A percentile compares a stretch with the other conserved stretches of the same genome.
Conservation (phyloP, 1,140 invertebrate species). For the Caerostris extrusa region DNA sequence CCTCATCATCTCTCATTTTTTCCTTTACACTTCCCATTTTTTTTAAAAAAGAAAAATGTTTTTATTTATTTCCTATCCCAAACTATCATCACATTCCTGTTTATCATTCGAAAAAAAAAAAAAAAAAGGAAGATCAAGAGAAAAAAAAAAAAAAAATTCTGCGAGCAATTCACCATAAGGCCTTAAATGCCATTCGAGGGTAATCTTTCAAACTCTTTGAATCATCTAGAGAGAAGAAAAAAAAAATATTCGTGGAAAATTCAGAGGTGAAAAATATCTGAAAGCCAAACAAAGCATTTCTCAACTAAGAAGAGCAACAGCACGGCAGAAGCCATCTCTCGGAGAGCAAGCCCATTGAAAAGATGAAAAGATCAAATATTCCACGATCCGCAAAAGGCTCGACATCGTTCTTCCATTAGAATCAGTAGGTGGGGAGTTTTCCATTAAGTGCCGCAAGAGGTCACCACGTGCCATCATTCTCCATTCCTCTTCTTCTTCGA, state of each 20-base stretch:
- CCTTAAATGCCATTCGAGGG: not conserved
- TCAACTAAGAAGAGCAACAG: conserved; percentile 44
- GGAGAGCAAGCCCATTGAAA: conserved; percentile 54
- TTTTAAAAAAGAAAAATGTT: not conserved
- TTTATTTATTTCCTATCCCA: not conserved
- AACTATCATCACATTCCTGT: conserved; percentile 1
- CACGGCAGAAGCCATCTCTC: conserved; percentile 51
- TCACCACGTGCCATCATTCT: conserved; percentile 71
- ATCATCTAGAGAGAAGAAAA: not conserved
- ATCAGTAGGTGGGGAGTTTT: conserved; percentile 69
- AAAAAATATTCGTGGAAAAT: not conserved
- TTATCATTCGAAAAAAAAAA: not conserved
- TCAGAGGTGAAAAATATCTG: not conserved
- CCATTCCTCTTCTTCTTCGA: conserved; percentile 41
- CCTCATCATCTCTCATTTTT: not conserved
- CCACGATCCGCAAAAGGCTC: conserved; percentile 74
- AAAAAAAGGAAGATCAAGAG: not conserved
- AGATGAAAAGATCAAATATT: conserved; percentile 73
- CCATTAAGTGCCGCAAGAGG: conserved; percentile 76
- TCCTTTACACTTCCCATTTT: not conserved
- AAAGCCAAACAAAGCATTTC: conserved; percentile 65
- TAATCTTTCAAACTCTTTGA: not conserved
- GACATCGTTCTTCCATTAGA: conserved; percentile 77
- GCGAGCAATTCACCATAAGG: not conserved
- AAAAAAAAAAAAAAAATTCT: not conserved